Evolutionary conservation across 2,888 invertebrate species (phyloP).

Genomic region (Entomobrya multifasciata): DNA sequence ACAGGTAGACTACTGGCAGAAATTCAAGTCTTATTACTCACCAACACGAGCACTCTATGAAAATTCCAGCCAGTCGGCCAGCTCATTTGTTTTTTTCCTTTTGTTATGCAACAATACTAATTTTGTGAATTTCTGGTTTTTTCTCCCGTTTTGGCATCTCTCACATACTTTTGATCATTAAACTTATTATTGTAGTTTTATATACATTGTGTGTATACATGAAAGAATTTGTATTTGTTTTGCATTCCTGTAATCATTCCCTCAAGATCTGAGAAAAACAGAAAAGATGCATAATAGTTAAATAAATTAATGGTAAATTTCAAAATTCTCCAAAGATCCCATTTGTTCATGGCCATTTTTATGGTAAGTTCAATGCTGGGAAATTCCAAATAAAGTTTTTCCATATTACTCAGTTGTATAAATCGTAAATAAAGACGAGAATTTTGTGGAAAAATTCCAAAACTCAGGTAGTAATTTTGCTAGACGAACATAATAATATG

Average conservation of each 20-base stretch:
- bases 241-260: background rate
- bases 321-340: constrained; percentile 3
- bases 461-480: no score
- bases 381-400: constrained; percentile 22
- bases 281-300: background rate
- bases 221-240: background rate
- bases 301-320: constrained; percentile 24
- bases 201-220: no score
- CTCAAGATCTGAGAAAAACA: no score
- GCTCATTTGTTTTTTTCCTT: constrained; percentile 6
- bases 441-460: background rate
- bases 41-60: background rate
- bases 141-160: constrained; percentile 4
- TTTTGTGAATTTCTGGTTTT: background rate
- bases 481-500: no score
- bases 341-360: constrained; percentile 20
- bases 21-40: no score
- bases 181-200: no score
- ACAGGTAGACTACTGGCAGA: no score
- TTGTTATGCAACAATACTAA: constrained; percentile 5
- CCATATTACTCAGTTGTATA: background rate
- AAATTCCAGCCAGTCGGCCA: no score
- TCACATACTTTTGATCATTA: background rate
- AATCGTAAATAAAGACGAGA: background rate
- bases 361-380: no score